Base-by-base conservation (phyloP, 2,888 invertebrate genomes). In the Cataglyphis altisquamis region DNA sequence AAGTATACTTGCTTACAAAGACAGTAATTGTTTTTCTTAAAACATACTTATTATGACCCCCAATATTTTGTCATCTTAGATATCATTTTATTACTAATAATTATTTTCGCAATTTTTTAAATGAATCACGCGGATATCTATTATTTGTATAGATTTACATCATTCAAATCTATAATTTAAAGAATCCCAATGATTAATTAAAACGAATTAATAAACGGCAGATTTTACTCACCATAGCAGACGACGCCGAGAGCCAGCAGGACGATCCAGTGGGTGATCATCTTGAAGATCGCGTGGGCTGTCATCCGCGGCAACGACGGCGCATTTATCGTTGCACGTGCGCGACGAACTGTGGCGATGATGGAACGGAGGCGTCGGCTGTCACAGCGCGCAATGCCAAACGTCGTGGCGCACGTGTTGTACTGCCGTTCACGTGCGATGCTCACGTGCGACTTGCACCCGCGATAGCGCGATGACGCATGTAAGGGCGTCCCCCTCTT, bases 261-360 rank as follows among this genome's bases (percentile, higher is more conserved):
- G 60, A 87, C 70, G 82, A 90, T 82, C 89, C 89, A 86, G 74
- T 86, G 84, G 68, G 89, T 73, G 68, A 88, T 74, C 91, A 93
- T 92, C 88, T 92, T 92, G 88, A 88, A 90, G 88, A 91, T 88
- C 87, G 87, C 83, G 86, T 77, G 73, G 64, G 83, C 74, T 84
- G 87, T 88, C 89, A 90, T 90, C 86, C 85, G 83, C 74, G 82
- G 10, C 25, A 74, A 83, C 83, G 83, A 84, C 64, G 86, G 86
- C 81, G 90, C 92, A 92, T 92, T 92, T 91, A 88, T 90, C 82
- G 88, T 85, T 70, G 84, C 67, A 39, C 9, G 82, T 63, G 73
- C 82, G 32, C 45, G 32, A 36, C 36, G 18, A 66, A 15, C 29
- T 83, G 84, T 73, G 84, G 60, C 52, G 48, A 63, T 55, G 75